phyloP scores from a whole-genome alignment of 2,797 vertebrate genomes.

The Sebastes miniatus region DNA sequence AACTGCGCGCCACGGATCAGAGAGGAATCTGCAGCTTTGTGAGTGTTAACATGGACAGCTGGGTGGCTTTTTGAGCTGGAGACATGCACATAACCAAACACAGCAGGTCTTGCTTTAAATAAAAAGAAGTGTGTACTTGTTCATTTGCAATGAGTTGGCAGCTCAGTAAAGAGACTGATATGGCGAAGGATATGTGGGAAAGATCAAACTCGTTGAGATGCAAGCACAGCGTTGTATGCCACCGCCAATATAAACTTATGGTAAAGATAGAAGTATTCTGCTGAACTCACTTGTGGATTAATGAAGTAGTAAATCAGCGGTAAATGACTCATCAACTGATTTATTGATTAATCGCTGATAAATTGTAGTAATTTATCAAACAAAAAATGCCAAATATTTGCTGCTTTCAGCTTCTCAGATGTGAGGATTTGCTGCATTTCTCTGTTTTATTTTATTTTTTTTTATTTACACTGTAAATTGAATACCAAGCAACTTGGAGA shows the following conservation, averaged over 20 bases:
- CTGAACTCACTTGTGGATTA: not conserved
- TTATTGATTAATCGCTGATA: not conserved
- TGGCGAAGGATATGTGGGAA: not conserved
- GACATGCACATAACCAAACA: constrained; percentile 11
- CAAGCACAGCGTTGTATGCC: not conserved
- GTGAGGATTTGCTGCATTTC: not conserved
- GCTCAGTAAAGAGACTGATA: constrained; percentile 6
- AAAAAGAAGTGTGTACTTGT: not conserved
- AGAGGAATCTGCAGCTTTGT: constrained; percentile 21
- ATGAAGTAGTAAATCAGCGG: not conserved
- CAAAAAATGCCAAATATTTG: not conserved
- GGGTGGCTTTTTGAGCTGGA: constrained; percentile 16
- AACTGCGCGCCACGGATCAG: not conserved
- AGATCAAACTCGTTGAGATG: constrained; percentile 10
- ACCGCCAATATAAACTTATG: not conserved
- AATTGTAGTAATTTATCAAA: not conserved
- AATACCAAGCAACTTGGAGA: not conserved
- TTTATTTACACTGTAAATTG: not conserved
- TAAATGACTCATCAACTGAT: not conserved
- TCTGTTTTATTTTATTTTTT: not conserved
- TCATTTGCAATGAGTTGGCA: constrained; percentile 13
- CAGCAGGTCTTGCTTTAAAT: not conserved
- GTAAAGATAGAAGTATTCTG: not conserved
- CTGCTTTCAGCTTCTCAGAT: not conserved
- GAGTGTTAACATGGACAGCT: constrained; percentile 9